Evolutionary conservation across 2,113 vertebrate species (phyloP), one percentile per base, ranked within the genome.

Genomic region (Collichthys lucidus): DNA sequence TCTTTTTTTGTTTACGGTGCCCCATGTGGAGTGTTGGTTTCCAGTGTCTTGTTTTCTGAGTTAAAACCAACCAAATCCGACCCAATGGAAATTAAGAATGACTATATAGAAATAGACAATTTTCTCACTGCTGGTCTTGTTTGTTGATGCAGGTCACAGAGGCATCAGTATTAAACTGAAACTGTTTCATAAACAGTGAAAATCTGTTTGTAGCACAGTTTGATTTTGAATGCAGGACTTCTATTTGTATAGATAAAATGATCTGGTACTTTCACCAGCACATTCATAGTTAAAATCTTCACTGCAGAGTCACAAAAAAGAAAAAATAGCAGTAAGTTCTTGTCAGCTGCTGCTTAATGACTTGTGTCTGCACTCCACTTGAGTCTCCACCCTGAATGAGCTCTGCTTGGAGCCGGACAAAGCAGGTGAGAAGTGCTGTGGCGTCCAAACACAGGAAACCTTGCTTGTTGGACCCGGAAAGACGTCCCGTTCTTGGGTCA

Each of bases 401-500:
- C 42, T 80, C 80, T 40, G 29, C 72, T 74, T 65, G 31, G 42
- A 82, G 70, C 59, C 6, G 22, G 67, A 75, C 52, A 64, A 68
- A 88, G 64, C 79, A 55, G 44, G 71, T 9, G 31, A 89, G 86
- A 89, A 92, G 57, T 94, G 92, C 94, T 92, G 89, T 78, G 67
- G 74, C 57, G 14, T 81, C 82, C 83, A 93, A 92, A 94, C 81
- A 31, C 61, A 80, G 65, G 85, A 88, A 86, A 81, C 82, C 86
- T 88, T 79, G 88, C 82, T 85, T 84, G 82, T 85, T 90, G 68
- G 80, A 90, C 82, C 73, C 82, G 85, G 79, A 92, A 91, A 91
- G 88, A 91, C 26, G 42, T 89, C 88, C 87, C 85, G 82, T 71
- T 80, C 89, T 90, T 91, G 86, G 93, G 89, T 95, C 94, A 94